Conservation (phyloP, 2,797 vertebrate species). For the Synanceia verrucosa region DNA sequence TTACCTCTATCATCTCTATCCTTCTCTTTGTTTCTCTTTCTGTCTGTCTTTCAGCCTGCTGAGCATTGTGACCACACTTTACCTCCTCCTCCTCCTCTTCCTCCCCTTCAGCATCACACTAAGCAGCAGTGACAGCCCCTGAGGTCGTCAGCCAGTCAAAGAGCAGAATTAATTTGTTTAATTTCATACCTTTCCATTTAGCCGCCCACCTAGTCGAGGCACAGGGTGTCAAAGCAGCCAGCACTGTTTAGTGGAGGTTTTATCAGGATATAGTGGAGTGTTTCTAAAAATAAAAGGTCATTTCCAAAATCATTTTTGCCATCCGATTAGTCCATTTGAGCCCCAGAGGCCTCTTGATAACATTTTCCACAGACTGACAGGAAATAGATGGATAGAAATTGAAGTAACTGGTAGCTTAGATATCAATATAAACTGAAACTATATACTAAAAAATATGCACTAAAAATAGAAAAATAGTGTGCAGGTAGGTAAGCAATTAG, state of each 20-base stretch:
- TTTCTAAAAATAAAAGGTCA: constrained; percentile 74
- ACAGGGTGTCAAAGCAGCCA: constrained; percentile 68
- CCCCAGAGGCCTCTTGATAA: constrained; percentile 55
- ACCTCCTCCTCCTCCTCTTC: constrained; percentile 41
- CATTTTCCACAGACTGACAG: constrained; percentile 47
- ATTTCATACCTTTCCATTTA: constrained; percentile 81
- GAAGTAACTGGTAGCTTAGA: too few species aligned
- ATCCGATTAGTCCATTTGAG: constrained; percentile 65
- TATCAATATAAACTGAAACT: too few species aligned
- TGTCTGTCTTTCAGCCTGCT: constrained; percentile 43
- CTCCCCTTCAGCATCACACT: constrained; percentile 47
- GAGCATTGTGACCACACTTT: constrained; percentile 56
- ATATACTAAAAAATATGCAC: too few species aligned
- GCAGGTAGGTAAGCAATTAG: too few species aligned
- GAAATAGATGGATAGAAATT: too few species aligned
- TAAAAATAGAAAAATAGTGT: too few species aligned
- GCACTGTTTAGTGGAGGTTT: constrained; percentile 54
- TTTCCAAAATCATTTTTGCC: constrained; percentile 69
- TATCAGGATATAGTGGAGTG: constrained; percentile 70
- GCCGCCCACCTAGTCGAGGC: constrained; percentile 48
- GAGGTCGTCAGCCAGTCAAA: constrained; percentile 66
- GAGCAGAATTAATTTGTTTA: constrained; percentile 80
- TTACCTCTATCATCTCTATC: constrained; percentile 9
- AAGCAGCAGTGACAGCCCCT: constrained; percentile 64
- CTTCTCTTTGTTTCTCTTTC: background rate